Evolutionary conservation across 1,140 invertebrate genomes (phyloP).

Genomic region (Atta texana): DNA sequence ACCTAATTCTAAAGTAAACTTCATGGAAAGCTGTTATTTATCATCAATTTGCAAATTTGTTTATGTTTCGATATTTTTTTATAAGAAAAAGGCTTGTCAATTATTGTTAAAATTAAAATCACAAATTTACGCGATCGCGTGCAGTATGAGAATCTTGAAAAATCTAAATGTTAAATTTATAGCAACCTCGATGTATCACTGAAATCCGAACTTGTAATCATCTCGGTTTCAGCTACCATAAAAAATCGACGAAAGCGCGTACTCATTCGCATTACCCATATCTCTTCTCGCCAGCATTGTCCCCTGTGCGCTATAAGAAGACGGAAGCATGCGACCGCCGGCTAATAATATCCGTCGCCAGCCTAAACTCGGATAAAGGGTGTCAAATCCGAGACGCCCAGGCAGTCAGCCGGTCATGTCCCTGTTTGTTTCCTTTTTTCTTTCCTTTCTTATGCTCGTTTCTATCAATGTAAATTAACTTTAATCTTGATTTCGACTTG

Average conservation of each 20-base stretch:
- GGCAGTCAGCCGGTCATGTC: conserved; percentile 74
- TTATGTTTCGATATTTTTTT: neutral
- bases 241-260: conserved; percentile 10
- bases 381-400: conserved; percentile 67
- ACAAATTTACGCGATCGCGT: no score
- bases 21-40: neutral
- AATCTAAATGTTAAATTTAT: neutral
- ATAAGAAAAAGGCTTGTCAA: neutral
- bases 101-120: conserved; percentile 1
- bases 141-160: neutral
- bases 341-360: conserved; percentile 79
- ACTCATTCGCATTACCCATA: conserved; percentile 13
- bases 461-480: no score
- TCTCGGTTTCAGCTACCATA: neutral
- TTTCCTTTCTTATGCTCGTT: neutral
- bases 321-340: conserved; percentile 73
- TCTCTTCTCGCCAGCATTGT: conserved; percentile 65
- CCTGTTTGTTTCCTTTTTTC: conserved; percentile 26
- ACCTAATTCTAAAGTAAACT: neutral
- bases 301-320: conserved; percentile 64
- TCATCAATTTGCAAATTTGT: neutral
- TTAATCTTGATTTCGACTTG: no score
- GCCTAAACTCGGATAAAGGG: conserved; percentile 78
- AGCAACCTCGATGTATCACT: neutral
- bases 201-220: neutral